phyloP scores from a whole-genome alignment of 2,113 vertebrate genomes.

The Pluvialis apricaria region DNA sequence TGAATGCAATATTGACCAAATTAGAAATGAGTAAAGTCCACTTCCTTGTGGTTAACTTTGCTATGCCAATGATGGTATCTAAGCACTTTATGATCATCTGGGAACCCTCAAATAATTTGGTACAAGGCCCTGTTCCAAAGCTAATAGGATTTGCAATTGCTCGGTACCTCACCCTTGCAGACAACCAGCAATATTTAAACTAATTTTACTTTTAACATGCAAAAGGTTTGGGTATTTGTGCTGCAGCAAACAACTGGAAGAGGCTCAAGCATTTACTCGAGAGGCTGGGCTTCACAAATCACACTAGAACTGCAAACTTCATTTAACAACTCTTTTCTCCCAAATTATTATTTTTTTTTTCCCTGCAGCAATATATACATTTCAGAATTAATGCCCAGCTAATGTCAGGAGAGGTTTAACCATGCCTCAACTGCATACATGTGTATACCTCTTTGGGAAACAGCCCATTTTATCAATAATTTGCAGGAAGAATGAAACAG shows the following conservation, averaged over 20 bases:
- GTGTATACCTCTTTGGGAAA: not conserved
- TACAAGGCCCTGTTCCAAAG: not conserved
- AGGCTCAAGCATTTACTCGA: not conserved
- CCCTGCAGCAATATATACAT: not conserved
- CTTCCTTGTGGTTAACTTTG: not conserved
- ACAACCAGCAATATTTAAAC: not conserved
- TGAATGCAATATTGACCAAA: not conserved
- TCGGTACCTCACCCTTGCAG: not conserved
- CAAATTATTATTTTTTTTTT: not conserved
- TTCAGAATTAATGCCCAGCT: not conserved
- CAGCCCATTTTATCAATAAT: not conserved
- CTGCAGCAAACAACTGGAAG: slow-evolving; percentile 8
- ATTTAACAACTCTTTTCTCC: not conserved
- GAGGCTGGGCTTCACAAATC: not conserved
- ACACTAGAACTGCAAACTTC: not conserved
- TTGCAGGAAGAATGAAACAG: not conserved
- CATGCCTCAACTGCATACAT: not conserved
- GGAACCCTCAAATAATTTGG: not conserved
- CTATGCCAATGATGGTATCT: not conserved
- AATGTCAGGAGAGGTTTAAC: not conserved
- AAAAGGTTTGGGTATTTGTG: not conserved
- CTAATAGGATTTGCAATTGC: not conserved
- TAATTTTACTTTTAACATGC: not conserved
- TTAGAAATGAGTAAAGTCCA: not conserved
- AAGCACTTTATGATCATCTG: slow-evolving; percentile 46